Conservation (phyloP, 1,140 invertebrate species). For the Ridgeia piscesae region DNA sequence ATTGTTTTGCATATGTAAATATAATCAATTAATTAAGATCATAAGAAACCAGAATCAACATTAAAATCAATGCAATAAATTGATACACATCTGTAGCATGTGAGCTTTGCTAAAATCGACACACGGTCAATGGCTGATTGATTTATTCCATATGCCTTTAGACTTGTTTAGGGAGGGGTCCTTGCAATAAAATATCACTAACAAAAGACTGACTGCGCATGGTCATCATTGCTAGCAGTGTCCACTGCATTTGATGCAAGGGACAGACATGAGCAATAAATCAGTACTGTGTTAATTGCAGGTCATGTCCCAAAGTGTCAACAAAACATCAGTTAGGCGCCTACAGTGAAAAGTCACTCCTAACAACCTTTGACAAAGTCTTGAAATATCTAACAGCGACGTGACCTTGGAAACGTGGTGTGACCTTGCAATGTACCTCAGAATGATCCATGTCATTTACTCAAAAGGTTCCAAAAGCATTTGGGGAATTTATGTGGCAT, state of each 20-base stretch:
- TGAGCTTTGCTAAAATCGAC: no score
- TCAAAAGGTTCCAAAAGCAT: background rate
- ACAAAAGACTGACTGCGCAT: background rate
- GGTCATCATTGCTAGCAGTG: background rate
- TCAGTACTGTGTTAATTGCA: background rate
- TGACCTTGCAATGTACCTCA: background rate
- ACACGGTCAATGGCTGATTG: no score
- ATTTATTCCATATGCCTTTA: no score
- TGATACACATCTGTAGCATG: no score
- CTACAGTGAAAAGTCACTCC: background rate
- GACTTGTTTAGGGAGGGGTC: background rate
- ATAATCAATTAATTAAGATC: no score
- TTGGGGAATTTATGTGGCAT: background rate
- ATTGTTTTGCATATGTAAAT: no score
- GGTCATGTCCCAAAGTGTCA: background rate
- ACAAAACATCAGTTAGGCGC: background rate
- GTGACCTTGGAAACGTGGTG: background rate
- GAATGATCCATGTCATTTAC: background rate
- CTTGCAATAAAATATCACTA: background rate
- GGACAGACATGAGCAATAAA: background rate
- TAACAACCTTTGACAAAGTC: background rate
- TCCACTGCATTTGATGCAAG: background rate
- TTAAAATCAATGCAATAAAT: no score
- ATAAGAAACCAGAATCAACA: no score
- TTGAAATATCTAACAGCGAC: background rate